Evolutionary conservation across 1,140 invertebrate species (phyloP), one percentile per base, ranked within the genome.

Genomic region (Dolichoris vasculosae): DNA sequence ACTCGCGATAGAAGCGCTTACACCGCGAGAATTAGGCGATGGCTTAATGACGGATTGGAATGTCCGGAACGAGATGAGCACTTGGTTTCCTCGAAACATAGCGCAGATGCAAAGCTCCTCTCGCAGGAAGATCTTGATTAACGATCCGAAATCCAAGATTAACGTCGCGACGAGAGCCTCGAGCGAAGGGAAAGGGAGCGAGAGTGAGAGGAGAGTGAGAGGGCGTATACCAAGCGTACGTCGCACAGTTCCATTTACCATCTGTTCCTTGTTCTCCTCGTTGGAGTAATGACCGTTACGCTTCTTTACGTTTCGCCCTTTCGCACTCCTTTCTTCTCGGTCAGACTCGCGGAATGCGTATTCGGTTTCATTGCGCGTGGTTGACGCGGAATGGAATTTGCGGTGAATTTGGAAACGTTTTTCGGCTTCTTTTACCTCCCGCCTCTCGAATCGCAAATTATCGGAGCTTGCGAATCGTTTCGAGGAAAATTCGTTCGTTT

Each of bases 121-220:
- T 87, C 64, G 85, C 83, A 77, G 32, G 26, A 59, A 59, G 55
- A 26, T 30, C 76, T 88, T 88, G 89, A 90, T 89, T 86, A 86
- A 89, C 86, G 88, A 87, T n/a, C 83, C 85, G 77, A 89, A 89
- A 89, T 89, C 87, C 83, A 51, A 86, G 84, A 86, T 83, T 86
- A 87, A 23, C 79, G 30, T 30, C 26, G 32, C 30, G 46, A 30
- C 26, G 6, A 55, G 51, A 26, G 51, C 75, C 23, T 55, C 73
- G 48, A 13, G 48, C 64, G 3, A 77, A 76, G 30, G 30, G 46
- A 17, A 23, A 77, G 59, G 35, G 15, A 77, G 63, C 2, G 30
- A 4, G 63, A 30, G 15, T 11, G 13, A 32, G 51, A 30, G 48
- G 0, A 76, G 15, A 30, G 73, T 51, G 26, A 51, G 8, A n/a